Conservation (phyloP, 2,888 invertebrate genomes). For the Conchocele bisecta region DNA sequence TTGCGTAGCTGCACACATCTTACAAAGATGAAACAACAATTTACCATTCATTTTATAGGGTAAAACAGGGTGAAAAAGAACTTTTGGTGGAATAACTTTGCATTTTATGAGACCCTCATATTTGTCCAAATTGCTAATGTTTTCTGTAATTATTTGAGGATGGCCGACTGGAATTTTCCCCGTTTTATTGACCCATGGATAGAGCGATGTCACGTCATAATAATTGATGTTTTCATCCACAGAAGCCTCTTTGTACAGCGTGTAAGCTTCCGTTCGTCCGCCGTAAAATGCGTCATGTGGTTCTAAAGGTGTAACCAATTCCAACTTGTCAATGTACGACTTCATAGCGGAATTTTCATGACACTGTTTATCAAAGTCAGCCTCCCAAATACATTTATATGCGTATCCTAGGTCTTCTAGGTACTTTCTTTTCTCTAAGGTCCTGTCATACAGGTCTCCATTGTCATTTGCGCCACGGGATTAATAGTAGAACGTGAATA, state of each 20-base stretch:
- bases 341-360: slow-evolving; percentile 41
- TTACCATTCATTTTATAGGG: no score
- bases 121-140: no score
- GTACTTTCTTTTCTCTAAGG: slow-evolving; percentile 28
- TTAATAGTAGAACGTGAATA: slow-evolving; percentile 37
- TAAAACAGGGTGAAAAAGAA: no score
- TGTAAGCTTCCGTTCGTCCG: slow-evolving; percentile 64
- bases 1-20: no score
- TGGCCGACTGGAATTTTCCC: no score
- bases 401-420: slow-evolving; percentile 37
- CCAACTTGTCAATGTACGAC: slow-evolving; percentile 18
- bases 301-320: slow-evolving; percentile 37
- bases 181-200: slow-evolving; percentile 25
- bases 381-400: slow-evolving; percentile 61
- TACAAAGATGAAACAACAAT: no score
- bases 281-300: slow-evolving; percentile 70
- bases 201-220: slow-evolving; percentile 22
- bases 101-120: no score
- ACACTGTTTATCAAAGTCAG: slow-evolving; percentile 47
- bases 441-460: slow-evolving; percentile 33
- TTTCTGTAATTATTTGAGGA: no score
- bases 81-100: no score
- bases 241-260: slow-evolving; percentile 56
- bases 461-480: slow-evolving; percentile 27
- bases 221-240: slow-evolving; percentile 8